Percentiles rank a stretch among this genome's conserved stretches.
These are phyloP conservation scores for Tachypleus tridentatus DNA, from an alignment of 1,140 invertebrate species.

Conservation along the genomic window DNA sequence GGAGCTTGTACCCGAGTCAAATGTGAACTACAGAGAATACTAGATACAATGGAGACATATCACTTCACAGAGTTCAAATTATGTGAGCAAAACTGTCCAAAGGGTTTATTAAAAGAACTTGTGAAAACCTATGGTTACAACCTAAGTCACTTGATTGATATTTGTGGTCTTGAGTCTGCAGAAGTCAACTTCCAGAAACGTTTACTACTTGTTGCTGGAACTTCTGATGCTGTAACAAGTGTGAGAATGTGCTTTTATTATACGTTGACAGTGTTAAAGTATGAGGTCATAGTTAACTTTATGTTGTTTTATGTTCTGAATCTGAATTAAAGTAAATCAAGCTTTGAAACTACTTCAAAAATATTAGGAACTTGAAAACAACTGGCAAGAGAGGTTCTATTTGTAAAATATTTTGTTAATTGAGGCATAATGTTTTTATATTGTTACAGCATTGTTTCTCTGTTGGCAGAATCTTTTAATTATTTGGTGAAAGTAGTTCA, in stretches of 20 bases:
- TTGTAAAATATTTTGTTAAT: no score
- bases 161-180: constrained; percentile 4
- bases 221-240: constrained; percentile 1
- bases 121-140: constrained; percentile 12
- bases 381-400: no score
- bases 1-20: constrained; percentile 4
- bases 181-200: constrained; percentile 5
- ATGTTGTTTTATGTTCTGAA: no score
- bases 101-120: constrained; percentile 9
- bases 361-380: no score
- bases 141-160: constrained; percentile 3
- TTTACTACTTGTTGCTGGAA: constrained; percentile 7
- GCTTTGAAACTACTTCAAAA: no score
- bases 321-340: no score
- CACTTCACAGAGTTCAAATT: constrained; percentile 7
- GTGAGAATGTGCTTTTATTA: not conserved
- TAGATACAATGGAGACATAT: constrained; percentile 6
- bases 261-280: no score
- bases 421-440: no score
- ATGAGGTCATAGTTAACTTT: no score
- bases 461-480: no score
- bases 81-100: constrained; percentile 1
- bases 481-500: no score
- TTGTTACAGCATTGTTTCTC: no score
- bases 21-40: constrained; percentile 7